phyloP scores from a whole-genome alignment of 2,797 vertebrate species.

The Coracias cyanogaster region DNA sequence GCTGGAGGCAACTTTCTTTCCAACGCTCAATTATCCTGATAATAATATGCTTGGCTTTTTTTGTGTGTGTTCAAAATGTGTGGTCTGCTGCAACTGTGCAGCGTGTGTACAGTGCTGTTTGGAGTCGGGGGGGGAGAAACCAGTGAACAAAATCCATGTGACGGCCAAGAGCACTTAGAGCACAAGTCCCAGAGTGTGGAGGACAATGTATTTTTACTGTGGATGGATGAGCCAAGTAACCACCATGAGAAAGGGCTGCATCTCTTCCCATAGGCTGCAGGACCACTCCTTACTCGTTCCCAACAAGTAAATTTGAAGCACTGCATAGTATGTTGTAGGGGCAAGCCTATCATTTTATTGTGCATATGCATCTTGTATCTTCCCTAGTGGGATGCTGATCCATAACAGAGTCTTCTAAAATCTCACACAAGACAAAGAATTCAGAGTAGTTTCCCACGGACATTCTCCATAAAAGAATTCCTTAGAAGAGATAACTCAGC shows the following conservation, averaged over 20 bases:
- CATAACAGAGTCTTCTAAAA: neutral
- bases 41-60: neutral
- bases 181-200: neutral
- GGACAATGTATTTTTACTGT: neutral
- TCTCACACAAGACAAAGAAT: conserved; percentile 56
- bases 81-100: conserved; percentile 40
- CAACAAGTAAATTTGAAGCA: conserved; percentile 18
- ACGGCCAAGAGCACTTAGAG: neutral
- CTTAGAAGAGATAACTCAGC: conserved; percentile 53
- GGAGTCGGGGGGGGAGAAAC: neutral
- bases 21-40: conserved; percentile 54
- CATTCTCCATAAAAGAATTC: conserved; percentile 31
- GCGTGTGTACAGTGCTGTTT: neutral
- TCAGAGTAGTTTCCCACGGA: conserved; percentile 54
- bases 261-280: conserved; percentile 33
- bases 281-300: neutral
- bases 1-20: conserved; percentile 31
- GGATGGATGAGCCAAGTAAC: neutral
- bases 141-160: neutral
- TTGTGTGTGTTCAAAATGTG: conserved; percentile 33
- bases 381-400: conserved; percentile 47
- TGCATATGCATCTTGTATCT: neutral
- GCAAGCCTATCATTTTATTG: neutral
- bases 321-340: neutral
- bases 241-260: neutral